Evolutionary conservation across 2,113 vertebrate species (phyloP).

Genomic region (Nothobranchius kuhntae): DNA sequence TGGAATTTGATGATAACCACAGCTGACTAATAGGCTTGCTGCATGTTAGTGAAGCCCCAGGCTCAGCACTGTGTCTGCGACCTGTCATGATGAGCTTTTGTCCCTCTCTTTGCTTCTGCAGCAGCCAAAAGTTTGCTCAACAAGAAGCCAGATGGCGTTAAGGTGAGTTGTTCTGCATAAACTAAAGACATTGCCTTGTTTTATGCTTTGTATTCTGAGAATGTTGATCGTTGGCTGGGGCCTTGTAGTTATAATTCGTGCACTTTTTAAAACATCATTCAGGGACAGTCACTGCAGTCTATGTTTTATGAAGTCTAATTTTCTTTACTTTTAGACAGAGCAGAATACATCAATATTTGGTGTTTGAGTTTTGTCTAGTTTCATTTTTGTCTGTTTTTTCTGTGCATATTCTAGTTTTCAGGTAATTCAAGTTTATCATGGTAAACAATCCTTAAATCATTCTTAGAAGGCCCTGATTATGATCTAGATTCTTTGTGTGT

Average conservation of each 20-base stretch:
- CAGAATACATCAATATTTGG: no score
- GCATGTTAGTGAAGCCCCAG: conserved; percentile 66
- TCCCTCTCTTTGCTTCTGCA: conserved; percentile 69
- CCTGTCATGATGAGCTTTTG: conserved; percentile 27
- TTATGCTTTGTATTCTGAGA: conserved; percentile 53
- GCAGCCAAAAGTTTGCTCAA: conserved; percentile 96
- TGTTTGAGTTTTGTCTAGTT: no score
- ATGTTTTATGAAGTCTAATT: no score
- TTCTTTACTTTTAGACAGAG: no score
- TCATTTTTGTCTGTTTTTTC: no score
- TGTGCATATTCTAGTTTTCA: no score
- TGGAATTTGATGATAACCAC: conserved; percentile 55
- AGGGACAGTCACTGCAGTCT: conserved; percentile 54
- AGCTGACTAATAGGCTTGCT: conserved; percentile 56
- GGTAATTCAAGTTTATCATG: no score
- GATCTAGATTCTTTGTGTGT: no score
- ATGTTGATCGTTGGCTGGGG: conserved; percentile 34
- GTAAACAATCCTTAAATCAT: no score
- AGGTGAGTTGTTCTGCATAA: conserved; percentile 81
- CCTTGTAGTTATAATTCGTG: conserved; percentile 36
- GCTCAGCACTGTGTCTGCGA: conserved; percentile 14
- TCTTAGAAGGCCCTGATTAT: no score
- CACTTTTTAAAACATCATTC: conserved; percentile 57
- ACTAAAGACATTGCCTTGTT: background rate
- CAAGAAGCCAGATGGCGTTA: conserved; percentile 91